Base-by-base conservation (phyloP, 1,140 invertebrate species). In the Diplogasteroides magnus region DNA sequence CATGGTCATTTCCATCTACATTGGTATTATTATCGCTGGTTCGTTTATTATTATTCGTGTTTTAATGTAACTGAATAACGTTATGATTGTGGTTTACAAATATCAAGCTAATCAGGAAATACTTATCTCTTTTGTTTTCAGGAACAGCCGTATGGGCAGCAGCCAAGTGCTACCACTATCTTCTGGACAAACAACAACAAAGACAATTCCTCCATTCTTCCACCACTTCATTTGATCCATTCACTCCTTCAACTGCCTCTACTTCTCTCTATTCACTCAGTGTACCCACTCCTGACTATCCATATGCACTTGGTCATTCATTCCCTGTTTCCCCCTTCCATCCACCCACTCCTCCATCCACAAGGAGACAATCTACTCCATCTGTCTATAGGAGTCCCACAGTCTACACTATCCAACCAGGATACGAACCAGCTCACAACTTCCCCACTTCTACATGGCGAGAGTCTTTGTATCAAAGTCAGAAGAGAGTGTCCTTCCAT, bases 1-100 rank as follows among this genome's bases (percentile, higher is more conserved):
- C 13, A 65, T 65, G 64, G 64, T 65, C 14, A n/a, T 65, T 2
- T 65, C 64, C 3, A 65, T 65, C 64, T 55, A 48, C 29, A n/a
- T 65, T 13, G 64, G 64, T 3, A 65, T 65, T 14, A 37, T 32
- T 25, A 29, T 65, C 25, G 31, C 31, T 15, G 37, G 31, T 48
- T 11, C 19, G 37, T 11, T 48, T 48, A 11, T 11, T 48, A 11
- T 48, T 48, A 48, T 48, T 48, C 37, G 37, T 48, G 6, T 48
- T 19, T 48, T 48, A 6, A 48, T 48, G 37, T 48, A 48, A 19
- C 6, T 11, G 19, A 48, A 48, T 11, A 48, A 48, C 6, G 37
- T 11, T 11, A 48, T 11, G 19, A 48, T 6, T 6, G 19, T 19
- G 19, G 37, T 48, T 48, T 19, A 48, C 37, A 48, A 48, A 11